phyloP scores from a whole-genome alignment of 2,113 vertebrate species.

The Saccopteryx bilineata region DNA sequence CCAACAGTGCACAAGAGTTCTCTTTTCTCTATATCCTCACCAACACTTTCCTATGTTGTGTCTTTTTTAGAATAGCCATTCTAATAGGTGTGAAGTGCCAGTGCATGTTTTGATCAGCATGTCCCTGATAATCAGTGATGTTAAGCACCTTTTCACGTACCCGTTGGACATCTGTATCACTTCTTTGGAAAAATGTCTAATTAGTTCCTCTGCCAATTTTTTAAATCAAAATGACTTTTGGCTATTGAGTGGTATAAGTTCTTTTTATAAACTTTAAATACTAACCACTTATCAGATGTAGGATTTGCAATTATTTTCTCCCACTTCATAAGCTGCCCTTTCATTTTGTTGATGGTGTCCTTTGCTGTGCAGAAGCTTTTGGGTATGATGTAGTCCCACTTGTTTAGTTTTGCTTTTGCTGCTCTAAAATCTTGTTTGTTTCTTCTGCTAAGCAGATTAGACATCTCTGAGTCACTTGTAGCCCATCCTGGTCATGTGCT shows the following conservation, averaged over 20 bases:
- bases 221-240: neutral
- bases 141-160: neutral
- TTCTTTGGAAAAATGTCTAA: neutral
- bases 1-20: neutral
- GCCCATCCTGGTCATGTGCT: neutral
- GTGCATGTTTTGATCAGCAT: neutral
- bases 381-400: neutral
- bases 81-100: neutral
- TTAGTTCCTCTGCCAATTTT: neutral
- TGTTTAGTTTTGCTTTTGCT: neutral
- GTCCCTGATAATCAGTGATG: neutral
- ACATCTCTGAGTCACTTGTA: neutral
- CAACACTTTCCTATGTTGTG: neutral
- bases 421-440: conserved; percentile 14
- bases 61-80: neutral
- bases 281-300: neutral
- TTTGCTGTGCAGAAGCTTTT: neutral
- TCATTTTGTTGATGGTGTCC: neutral
- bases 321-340: neutral
- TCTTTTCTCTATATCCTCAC: neutral
- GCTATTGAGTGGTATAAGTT: neutral
- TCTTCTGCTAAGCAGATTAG: neutral
- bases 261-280: neutral
- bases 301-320: conserved; percentile 13
- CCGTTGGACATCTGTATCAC: neutral